A percentile compares a stretch with the other conserved stretches of the same genome.
These are phyloP conservation scores for Oreocharis arfaki DNA, from an alignment of 2,113 vertebrate genomes.

Conservation along the genomic window DNA sequence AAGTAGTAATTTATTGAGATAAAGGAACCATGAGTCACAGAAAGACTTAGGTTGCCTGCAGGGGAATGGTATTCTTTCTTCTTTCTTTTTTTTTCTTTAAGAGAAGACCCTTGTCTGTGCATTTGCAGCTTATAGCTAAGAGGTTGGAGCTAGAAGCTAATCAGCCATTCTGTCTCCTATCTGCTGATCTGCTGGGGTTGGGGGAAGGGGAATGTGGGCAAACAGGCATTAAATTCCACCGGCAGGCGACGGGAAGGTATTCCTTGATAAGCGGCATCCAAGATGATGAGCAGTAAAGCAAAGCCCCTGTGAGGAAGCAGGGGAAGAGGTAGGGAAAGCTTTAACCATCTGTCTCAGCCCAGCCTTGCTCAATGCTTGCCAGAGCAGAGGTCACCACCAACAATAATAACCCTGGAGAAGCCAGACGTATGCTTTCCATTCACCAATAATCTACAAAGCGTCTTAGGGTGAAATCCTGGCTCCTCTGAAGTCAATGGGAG, in stretches of 20 bases:
- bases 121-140: slow-evolving; percentile 35
- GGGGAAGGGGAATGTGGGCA: slow-evolving; percentile 49
- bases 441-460: slow-evolving; percentile 62
- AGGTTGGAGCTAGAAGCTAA: slow-evolving; percentile 33
- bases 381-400: slow-evolving; percentile 63
- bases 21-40: neutral
- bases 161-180: slow-evolving; percentile 63
- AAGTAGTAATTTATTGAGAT: slow-evolving; percentile 7
- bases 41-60: neutral
- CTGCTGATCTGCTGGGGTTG: slow-evolving; percentile 31
- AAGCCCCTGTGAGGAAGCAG: slow-evolving; percentile 5
- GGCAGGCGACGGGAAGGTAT: slow-evolving; percentile 3
- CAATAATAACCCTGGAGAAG: slow-evolving; percentile 52
- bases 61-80: neutral
- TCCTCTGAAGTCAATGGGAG: slow-evolving; percentile 60
- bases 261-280: slow-evolving; percentile 46
- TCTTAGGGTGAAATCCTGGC: slow-evolving; percentile 58
- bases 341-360: slow-evolving; percentile 24
- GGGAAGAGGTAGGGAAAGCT: slow-evolving; percentile 12
- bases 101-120: neutral
- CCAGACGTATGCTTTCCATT: slow-evolving; percentile 56
- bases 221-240: slow-evolving; percentile 61
- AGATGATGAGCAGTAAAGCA: slow-evolving; percentile 28
- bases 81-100: neutral
- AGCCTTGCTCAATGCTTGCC: slow-evolving; percentile 28